phyloP scores from a whole-genome alignment of 2,797 vertebrate genomes.

The Falco naumanni region DNA sequence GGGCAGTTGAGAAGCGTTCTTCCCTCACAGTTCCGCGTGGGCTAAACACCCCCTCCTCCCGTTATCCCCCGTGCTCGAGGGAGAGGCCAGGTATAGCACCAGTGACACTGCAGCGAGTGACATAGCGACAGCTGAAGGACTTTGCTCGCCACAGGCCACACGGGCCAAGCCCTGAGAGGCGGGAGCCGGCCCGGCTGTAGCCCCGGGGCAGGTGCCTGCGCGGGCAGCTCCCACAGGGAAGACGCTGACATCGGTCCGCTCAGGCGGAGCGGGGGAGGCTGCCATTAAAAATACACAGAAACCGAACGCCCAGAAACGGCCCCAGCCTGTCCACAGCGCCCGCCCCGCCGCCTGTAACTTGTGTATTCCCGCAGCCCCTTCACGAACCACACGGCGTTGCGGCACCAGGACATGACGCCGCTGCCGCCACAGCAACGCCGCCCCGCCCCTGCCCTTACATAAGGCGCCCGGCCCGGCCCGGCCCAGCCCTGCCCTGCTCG shows the following conservation, averaged over 20 bases:
- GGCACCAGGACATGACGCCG: slow-evolving; percentile 74
- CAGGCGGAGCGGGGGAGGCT: rapidly evolving
- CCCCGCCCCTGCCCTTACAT: neutral
- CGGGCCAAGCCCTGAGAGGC: rapidly evolving
- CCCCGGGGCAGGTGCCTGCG: neutral
- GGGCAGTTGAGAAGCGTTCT: neutral
- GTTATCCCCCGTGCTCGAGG: neutral
- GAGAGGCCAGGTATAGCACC: rapidly evolving
- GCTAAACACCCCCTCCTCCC: rapidly evolving
- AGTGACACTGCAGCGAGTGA: rapidly evolving
- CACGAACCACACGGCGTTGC: slow-evolving; percentile 80
- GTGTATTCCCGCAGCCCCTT: slow-evolving; percentile 83
- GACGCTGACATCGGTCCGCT: rapidly evolving
- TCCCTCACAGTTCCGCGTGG: neutral
- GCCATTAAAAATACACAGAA: rapidly evolving
- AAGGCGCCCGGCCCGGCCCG: neutral
- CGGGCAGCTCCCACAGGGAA: rapidly evolving
- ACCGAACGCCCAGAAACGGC: neutral
- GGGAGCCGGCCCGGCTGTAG: rapidly evolving
- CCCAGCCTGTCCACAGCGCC: neutral
- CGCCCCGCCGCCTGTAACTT: slow-evolving; percentile 66
- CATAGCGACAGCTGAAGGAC: rapidly evolving
- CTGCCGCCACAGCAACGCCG: rapidly evolving
- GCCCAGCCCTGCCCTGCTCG: neutral
- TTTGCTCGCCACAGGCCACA: too few relatives aligned